phyloP scores from a whole-genome alignment of 2,888 invertebrate species.

The Lacanobia oleracea region DNA sequence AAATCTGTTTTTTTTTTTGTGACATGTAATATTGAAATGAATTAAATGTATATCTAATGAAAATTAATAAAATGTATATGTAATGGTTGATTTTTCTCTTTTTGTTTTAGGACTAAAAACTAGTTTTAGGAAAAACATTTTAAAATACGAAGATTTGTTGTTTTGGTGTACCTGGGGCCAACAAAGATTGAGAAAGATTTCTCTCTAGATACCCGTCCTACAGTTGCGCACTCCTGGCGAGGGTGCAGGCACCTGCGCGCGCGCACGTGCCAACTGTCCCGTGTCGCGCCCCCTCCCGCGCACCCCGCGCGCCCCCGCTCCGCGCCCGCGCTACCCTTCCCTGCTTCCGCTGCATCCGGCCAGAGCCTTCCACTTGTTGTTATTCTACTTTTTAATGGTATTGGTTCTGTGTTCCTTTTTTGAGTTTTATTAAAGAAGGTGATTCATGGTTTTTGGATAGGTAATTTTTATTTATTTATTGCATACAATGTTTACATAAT shows the following conservation, averaged over 20 bases:
- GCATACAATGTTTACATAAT: too few relatives aligned
- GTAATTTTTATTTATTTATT: neutral
- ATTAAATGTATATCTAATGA: too few relatives aligned
- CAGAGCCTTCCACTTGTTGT: conserved; percentile 65
- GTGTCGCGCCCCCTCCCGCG: conserved; percentile 67
- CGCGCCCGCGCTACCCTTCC: conserved; percentile 63
- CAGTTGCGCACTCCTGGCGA: conserved; percentile 69
- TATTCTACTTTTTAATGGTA: conserved; percentile 55
- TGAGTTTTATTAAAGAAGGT: conserved; percentile 16
- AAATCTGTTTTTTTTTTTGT: too few relatives aligned
- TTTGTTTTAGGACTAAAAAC: too few relatives aligned
- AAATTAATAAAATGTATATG: too few relatives aligned
- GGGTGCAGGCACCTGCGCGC: conserved; percentile 83
- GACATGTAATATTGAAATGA: too few relatives aligned
- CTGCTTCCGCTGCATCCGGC: conserved; percentile 80
- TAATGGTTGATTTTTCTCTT: too few relatives aligned
- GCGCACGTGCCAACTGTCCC: conserved; percentile 88
- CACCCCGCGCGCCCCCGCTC: conserved; percentile 48
- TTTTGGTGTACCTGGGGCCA: too few relatives aligned
- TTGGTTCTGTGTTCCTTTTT: conserved; percentile 31
- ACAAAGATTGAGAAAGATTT: neutral
- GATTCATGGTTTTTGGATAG: conserved; percentile 24
- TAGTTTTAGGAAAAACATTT: too few relatives aligned
- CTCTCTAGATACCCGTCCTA: conserved; percentile 17
- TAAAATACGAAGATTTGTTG: too few relatives aligned